Evolutionary conservation across 2,113 vertebrate genomes (phyloP), one percentile per base, ranked within the genome.

Genomic region (Promerops cafer): DNA sequence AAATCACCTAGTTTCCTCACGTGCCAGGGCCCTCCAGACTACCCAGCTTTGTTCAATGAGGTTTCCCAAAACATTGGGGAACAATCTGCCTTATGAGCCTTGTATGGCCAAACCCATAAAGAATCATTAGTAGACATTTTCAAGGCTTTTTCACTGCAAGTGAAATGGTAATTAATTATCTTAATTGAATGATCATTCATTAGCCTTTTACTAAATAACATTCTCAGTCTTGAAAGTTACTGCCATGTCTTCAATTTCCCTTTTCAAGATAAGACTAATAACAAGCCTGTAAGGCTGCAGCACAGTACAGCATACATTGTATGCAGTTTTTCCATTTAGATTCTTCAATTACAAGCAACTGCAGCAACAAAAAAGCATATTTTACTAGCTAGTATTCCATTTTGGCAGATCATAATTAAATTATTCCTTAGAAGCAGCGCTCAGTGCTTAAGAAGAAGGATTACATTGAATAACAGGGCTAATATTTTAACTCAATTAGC

Each of bases 401-500:
- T 91, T 83, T 85, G 71, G 59, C 71, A 95, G 54, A 86, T 78
- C n/a, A 56, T 92, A 90, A 97, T 95, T 85, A 90, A 90, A 92
- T 44, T 86, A 59, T 37, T 90, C 47, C 50, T 78, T 40, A 70
- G 59, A 77, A 86, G 60, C 49, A 49, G 42, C 3, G 1, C 15
- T 91, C 59, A 89, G 50, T 79, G 61, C 53, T 94, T 87, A 83
- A 79, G 63, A 91, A 89, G 47, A 74, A 86, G n/a, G 60, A 93
- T 95, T 87, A 76, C 20, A 93, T 0, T 42, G 54, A 93, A 61
- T 50, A 96, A 52, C 13, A 4, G 30, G 74, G 40, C 31, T 72
- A 93, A 76, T 89, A 94, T 91, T 95, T 94, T 94, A 94, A 94
- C 50, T 87, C 61, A 69, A 75, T 91, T 87, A 93, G 79, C 22